Percentiles rank a stretch among this genome's conserved stretches.
Evolutionary conservation across 2,113 vertebrate species (phyloP).

Genomic region (Ornithorhynchus anatinus): DNA sequence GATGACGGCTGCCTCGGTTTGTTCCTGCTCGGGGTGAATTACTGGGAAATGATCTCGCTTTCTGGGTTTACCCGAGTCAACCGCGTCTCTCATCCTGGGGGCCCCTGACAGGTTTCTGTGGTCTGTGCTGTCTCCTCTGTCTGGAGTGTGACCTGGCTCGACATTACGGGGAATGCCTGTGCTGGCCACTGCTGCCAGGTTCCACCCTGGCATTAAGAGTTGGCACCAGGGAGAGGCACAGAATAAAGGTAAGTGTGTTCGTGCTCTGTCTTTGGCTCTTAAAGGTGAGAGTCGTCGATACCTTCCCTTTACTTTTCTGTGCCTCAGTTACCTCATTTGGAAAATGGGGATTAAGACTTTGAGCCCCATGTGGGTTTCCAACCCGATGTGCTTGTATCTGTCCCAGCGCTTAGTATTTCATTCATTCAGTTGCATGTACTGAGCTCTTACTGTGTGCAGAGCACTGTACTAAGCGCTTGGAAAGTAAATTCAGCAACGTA

Average conservation of each 20-base stretch:
- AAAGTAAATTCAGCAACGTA: too few relatives aligned
- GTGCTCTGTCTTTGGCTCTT: not conserved
- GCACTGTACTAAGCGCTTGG: too few relatives aligned
- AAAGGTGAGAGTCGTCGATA: not conserved
- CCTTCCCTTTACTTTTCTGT: too few relatives aligned
- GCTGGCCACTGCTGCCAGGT: conserved; percentile 80
- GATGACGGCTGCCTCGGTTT: not conserved
- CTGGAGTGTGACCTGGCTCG: conserved; percentile 80
- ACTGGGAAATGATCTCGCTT: not conserved
- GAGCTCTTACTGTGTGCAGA: too few relatives aligned
- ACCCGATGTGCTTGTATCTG: too few relatives aligned
- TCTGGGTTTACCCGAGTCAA: not conserved
- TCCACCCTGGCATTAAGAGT: conserved; percentile 81
- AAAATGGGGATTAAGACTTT: too few relatives aligned
- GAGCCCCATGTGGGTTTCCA: too few relatives aligned
- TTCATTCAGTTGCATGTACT: too few relatives aligned
- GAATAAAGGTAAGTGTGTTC: conserved; percentile 79
- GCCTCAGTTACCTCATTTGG: too few relatives aligned
- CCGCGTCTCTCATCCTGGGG: conserved; percentile 20
- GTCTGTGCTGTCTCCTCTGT: conserved; percentile 71
- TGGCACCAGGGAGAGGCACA: conserved; percentile 81
- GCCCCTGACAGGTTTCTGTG: conserved; percentile 72
- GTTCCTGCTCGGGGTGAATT: not conserved
- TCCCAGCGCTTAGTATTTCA: too few relatives aligned
- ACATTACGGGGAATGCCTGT: conserved; percentile 80